Percentiles rank a stretch among this genome's conserved stretches.
Evolutionary conservation across 2,113 vertebrate genomes (phyloP).

Genomic region (Podarcis muralis): DNA sequence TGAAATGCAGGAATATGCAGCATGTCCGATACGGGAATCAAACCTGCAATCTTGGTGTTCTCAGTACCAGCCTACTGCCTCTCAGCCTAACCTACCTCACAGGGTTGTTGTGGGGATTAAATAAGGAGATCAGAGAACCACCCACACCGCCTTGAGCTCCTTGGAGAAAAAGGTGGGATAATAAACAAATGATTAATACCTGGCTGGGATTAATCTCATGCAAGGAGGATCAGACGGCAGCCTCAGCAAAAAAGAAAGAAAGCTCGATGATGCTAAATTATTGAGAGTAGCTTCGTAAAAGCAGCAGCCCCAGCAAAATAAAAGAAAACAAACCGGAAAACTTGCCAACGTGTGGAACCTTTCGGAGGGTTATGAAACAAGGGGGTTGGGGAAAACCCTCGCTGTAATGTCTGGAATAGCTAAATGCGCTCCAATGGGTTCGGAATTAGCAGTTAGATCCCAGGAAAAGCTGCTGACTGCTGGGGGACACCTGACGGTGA

Average conservation of each 20-base stretch:
- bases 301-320: not conserved
- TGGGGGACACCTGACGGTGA: constrained; percentile 4
- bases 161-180: no score
- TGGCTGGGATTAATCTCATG: accelerated
- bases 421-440: not conserved
- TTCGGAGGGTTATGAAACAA: no score
- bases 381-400: not conserved
- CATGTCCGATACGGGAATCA: no score
- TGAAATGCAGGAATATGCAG: no score
- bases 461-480: not conserved
- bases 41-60: no score
- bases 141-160: no score
- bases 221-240: accelerated
- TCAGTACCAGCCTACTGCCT: no score
- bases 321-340: not conserved
- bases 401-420: accelerated
- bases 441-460: not conserved
- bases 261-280: not conserved
- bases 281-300: accelerated
- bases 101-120: no score
- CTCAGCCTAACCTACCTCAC: no score
- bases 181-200: accelerated
- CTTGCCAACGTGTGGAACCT: not conserved
- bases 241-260: not conserved
- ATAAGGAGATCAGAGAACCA: no score